Base-by-base conservation (phyloP, 2,113 vertebrate species). In the Panthera tigris region DNA sequence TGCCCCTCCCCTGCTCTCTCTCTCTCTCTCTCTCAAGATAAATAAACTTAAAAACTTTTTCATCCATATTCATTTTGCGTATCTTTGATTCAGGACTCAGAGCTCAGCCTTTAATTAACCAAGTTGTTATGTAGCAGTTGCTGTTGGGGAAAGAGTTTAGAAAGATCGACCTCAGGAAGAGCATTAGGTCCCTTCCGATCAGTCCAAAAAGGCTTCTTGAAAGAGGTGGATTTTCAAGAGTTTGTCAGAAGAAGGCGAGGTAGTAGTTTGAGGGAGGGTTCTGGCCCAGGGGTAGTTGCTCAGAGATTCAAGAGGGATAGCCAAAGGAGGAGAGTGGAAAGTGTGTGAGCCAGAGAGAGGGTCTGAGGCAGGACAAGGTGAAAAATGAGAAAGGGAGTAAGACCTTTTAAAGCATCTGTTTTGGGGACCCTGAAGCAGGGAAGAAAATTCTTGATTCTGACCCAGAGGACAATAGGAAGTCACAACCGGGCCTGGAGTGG, bases 121-220 rank as follows among this genome's bases (percentile, higher is more conserved):
- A 65, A 69, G 33, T 36, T 83, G 33, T 91, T 45, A 14, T 18
- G 27, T 33, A 91, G 63, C 33, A 41, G 68, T 73, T 76, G 31
- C 61, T 92, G 41, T 45, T 57, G 33, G 21, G 31, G 31, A 9
- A 74, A 85, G 63, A 91, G 48, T 3, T 48, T 65, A 50, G 84
- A 92, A 78, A 92, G 83, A 36, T 11, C 68, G 50, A 71, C 68
- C 61, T 74, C 13, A n/a, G 48, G 50, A 91, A 39, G 45, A 71
- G 65, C 12, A 25, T 45, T 39, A 63, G 41, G 36, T 79, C 31
- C 85, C 68, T 93, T 69, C 27, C 4, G 50, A 19, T 78, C 19
- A 81, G 11, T 82, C 92, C 61, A 65, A 55, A 94, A 82, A 93
- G n/a, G 4, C 69, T 94, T 96, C 89, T 52, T 87, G 80, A 74